Conservation (phyloP, 2,888 invertebrate genomes). For the Sthenelais limicola region DNA sequence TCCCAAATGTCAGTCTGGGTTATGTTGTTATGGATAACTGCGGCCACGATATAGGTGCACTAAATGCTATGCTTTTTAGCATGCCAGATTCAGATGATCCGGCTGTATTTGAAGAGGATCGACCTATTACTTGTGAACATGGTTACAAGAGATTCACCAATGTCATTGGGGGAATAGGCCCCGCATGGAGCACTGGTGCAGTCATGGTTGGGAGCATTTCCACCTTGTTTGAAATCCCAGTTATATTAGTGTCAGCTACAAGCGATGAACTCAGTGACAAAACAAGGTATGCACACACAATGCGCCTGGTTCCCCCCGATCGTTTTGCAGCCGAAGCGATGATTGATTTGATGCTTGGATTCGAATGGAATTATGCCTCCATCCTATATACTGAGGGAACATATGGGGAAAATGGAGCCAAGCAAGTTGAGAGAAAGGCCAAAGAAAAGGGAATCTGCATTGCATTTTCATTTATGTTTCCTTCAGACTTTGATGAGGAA, state of each 20-base stretch:
- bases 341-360: conserved; percentile 54
- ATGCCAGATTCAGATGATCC: conserved; percentile 9
- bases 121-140: not conserved
- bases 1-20: conserved; percentile 56
- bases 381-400: conserved; percentile 81
- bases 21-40: conserved; percentile 57
- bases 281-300: conserved; percentile 56
- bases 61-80: conserved; percentile 52
- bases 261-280: conserved; percentile 61
- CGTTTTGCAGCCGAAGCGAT: conserved; percentile 57
- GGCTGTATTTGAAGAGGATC: not conserved
- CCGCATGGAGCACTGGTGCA: conserved; percentile 27
- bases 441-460: conserved; percentile 23
- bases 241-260: conserved; percentile 69
- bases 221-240: conserved; percentile 75
- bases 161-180: conserved; percentile 44
- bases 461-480: conserved; percentile 19
- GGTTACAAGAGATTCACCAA: conserved; percentile 20
- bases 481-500: not conserved
- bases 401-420: conserved; percentile 58
- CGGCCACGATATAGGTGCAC: conserved; percentile 51
- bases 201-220: conserved; percentile 41
- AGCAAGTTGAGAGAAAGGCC: conserved; percentile 40
- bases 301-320: conserved; percentile 62
- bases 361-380: conserved; percentile 84